These are phyloP conservation scores for Probosciger aterrimus DNA, from an alignment of 2,113 vertebrate species.

Conservation along the genomic window DNA sequence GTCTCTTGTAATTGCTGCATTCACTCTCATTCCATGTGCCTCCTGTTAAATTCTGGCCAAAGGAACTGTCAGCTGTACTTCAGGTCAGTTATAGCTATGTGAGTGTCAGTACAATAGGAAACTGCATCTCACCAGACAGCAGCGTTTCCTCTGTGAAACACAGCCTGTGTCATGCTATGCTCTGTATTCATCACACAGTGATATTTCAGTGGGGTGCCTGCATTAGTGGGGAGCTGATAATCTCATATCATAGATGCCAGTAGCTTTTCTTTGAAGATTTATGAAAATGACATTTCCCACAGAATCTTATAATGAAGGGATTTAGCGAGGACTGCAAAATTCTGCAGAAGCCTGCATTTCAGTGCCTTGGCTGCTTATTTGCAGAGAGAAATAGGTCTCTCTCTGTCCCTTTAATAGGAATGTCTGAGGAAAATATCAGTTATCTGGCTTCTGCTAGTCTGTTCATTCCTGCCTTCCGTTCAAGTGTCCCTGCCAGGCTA, in stretches of 20 bases:
- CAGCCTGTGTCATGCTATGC: background rate
- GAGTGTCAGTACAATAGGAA: background rate
- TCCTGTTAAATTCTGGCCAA: background rate
- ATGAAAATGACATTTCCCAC: background rate
- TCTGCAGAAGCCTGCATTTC: background rate
- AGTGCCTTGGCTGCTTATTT: background rate
- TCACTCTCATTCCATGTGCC: background rate
- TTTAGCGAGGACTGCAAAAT: fast-evolving
- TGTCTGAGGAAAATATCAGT: background rate
- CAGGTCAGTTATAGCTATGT: background rate
- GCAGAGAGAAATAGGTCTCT: background rate
- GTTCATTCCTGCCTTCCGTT: background rate
- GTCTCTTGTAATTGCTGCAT: background rate
- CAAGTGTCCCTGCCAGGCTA: background rate
- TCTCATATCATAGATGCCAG: background rate
- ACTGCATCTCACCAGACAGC: background rate
- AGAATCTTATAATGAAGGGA: background rate
- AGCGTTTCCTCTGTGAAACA: background rate
- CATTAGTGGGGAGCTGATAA: background rate
- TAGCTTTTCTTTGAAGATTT: background rate
- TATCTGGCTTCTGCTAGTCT: background rate
- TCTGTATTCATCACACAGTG: background rate
- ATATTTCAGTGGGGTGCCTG: background rate
- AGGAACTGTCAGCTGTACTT: background rate
- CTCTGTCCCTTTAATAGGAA: background rate